Evolutionary conservation across 1,140 invertebrate species (phyloP), one percentile per base, ranked within the genome.

Genomic region (Drosophila takahashii): DNA sequence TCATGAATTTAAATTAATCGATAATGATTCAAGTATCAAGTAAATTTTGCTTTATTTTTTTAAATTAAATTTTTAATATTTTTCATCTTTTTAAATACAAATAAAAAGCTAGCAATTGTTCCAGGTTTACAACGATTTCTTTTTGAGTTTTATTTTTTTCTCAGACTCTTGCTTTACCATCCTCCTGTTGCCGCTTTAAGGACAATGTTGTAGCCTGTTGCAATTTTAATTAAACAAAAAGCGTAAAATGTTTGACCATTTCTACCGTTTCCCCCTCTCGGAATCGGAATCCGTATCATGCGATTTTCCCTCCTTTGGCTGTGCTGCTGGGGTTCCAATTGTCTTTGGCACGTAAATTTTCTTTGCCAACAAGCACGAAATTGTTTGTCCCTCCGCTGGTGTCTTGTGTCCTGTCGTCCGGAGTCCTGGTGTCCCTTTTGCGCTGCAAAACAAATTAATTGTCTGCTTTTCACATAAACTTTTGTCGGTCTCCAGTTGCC

Each of bases 151-250:
- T n/a, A n/a, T n/a, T 9, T 16, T 13, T 41, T 18, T 9, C 18
- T 9, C 18, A n/a, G 41, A n/a, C n/a, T n/a, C n/a, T n/a, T n/a
- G 9, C 10, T 45, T 37, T 37, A 5, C 44, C 37, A n/a, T 18
- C 11, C 18, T 60, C 45, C 45, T 64, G 67, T 27, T 57, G 39
- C 56, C 51, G 53, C 47, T 58, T 44, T 50, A 61, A 75, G 75
- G 15, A 48, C 50, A 27, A 9, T 8, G 10, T 15, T 41, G 13
- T 52, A 65, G 79, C 74, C 79, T 87, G 71, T 79, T 87, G 84
- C 84, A 75, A 89, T 89, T 89, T 89, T 87, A 87, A 89, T 87
- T 87, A 86, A 87, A 87, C 83, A 83, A 87, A 87, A 87, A 87
- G 79, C 83, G 79, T 83, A 72, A 86, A 86, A 87, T 87, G 83